phyloP scores from a whole-genome alignment of 2,888 invertebrate species.

The Galerucella nymphaeae region DNA sequence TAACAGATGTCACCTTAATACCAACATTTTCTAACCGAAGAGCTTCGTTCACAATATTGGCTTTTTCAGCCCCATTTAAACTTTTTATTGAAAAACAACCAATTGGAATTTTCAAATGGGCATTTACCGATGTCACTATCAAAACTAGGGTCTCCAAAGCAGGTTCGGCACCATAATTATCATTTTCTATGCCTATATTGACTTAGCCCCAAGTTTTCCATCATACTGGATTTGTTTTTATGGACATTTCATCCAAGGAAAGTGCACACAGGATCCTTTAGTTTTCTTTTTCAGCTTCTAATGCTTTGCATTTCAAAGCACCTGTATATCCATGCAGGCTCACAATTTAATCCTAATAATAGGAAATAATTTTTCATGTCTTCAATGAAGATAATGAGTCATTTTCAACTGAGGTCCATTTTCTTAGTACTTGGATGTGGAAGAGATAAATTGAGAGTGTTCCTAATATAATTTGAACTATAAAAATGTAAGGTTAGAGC shows the following conservation, averaged over 20 bases:
- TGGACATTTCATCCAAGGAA: not conserved
- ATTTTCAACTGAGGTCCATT: not conserved
- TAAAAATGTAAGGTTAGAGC: not conserved
- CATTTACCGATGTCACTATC: conserved; percentile 42
- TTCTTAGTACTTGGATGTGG: conserved; percentile 4
- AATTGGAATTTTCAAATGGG: conserved; percentile 48
- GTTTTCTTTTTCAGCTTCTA: not conserved
- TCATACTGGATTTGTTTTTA: conserved; percentile 43
- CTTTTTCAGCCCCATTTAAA: conserved; percentile 43
- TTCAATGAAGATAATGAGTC: not conserved
- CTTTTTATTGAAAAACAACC: conserved; percentile 46
- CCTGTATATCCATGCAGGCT: too few species aligned
- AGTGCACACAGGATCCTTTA: not conserved
- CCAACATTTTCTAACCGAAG: conserved; percentile 36
- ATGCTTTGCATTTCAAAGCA: not conserved
- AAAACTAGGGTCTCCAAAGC: conserved; percentile 48
- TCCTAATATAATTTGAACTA: too few species aligned
- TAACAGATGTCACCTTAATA: conserved; percentile 36
- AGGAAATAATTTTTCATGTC: too few species aligned
- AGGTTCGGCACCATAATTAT: conserved; percentile 30
- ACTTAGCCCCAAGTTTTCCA: conserved; percentile 43
- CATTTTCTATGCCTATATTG: conserved; percentile 34
- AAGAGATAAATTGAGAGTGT: too few species aligned
- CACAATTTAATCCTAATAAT: too few species aligned
- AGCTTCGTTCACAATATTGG: conserved; percentile 40